Evolutionary conservation across 2,888 invertebrate genomes (phyloP), one percentile per base, ranked within the genome.

Genomic region (Ctena decussata): DNA sequence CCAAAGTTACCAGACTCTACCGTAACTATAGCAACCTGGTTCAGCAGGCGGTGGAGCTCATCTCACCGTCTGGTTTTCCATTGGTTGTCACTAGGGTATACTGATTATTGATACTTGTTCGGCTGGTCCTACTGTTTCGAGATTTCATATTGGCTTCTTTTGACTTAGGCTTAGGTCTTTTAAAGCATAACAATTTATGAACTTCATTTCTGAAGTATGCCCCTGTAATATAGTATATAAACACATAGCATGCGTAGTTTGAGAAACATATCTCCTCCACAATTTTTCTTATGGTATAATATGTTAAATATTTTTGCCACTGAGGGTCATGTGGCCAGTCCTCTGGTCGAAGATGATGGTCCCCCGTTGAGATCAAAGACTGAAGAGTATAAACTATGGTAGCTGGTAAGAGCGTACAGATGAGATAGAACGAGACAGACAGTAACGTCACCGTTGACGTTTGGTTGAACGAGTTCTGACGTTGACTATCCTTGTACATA

Each of bases 401-500:
- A 32, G 94, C 95, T 5, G 96, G 96, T 18, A 96, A 88, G 74
- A 94, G 92, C 15, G 95, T 96, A 79, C 94, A 92, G 39, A 96
- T 95, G 18, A 95, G 92, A 87, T 95, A 96, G 86, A 96, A 96
- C 3, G 95, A 95, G 8, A 96, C 95, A 0, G 94, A 93, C 30
- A 96, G 89, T 1, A 96, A 87, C 30, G 95, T 95, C 24, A 94
- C 91, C 1, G 96, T 96, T 0, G 95, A 95, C 5, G 95, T 95
- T 21, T 92, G 90, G 71, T 91, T 91, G 0, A 84, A 80, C 18
- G 80, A 69, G 18, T 81, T 84, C 27, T 89, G 84, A 18, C 65
- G 30, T 39, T 53, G 80, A 41, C 80, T 84, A 21, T 89, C 85
- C 11, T 85, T 53, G 41, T 88, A 80, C 75, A 85, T 83, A 46